Evolutionary conservation across 2,888 invertebrate genomes (phyloP).

Genomic region (Protula sp.): DNA sequence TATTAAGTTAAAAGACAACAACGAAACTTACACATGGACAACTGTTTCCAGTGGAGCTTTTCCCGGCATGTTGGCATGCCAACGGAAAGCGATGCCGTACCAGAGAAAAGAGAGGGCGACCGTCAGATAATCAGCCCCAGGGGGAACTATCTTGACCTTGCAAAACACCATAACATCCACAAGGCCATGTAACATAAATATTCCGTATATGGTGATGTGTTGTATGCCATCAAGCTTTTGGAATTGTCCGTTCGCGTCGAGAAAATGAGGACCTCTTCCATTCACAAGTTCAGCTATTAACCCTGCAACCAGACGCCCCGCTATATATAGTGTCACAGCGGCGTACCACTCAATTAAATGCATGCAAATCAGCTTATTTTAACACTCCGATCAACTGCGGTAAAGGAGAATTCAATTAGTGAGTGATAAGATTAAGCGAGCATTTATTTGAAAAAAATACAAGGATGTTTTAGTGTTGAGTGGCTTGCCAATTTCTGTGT

Average conservation of each 20-base stretch:
- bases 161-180: conserved; percentile 8
- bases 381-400: too few species aligned
- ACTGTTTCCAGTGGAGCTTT: conserved; percentile 4
- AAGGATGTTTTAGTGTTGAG: too few species aligned
- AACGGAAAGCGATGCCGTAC: conserved; percentile 17
- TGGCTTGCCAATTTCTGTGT: too few species aligned
- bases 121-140: conserved; percentile 8
- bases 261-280: conserved; percentile 1
- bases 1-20: too few species aligned
- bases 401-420: too few species aligned
- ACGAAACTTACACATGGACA: background rate
- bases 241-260: conserved; percentile 16
- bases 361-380: too few species aligned
- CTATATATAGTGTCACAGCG: too few species aligned
- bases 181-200: conserved; percentile 19
- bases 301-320: too few species aligned
- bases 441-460: too few species aligned
- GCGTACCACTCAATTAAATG: too few species aligned
- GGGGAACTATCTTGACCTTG: background rate
- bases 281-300: background rate
- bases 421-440: too few species aligned
- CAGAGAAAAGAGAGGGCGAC: conserved; percentile 16
- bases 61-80: conserved; percentile 19
- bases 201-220: conserved; percentile 20
- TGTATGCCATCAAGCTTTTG: conserved; percentile 24